These are phyloP conservation scores for Nebria salina DNA, from an alignment of 2,888 invertebrate species.

Conservation along the genomic window DNA sequence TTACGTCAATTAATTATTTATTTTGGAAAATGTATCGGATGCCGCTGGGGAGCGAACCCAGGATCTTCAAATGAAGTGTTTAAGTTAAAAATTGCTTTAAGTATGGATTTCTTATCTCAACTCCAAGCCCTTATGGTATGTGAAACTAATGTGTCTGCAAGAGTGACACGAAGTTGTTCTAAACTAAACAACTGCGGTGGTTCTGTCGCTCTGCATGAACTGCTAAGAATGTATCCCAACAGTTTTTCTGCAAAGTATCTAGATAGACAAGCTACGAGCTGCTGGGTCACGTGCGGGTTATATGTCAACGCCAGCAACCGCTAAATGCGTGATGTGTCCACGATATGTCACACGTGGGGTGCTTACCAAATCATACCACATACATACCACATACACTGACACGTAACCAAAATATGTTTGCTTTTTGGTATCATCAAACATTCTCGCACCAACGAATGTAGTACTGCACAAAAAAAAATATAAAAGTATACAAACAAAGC, in stretches of 20 bases:
- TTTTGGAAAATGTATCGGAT: too few relatives aligned
- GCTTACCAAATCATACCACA: constrained; percentile 12
- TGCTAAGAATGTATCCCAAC: constrained; percentile 12
- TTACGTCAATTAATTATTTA: too few relatives aligned
- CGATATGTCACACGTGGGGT: constrained; percentile 26
- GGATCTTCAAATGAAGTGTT: too few relatives aligned
- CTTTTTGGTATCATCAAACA: too few relatives aligned
- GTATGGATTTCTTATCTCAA: too few relatives aligned
- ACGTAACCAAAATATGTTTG: not conserved
- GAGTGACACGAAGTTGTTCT: not conserved
- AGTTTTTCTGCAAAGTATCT: not conserved
- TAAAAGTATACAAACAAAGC: not conserved
- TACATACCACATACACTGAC: not conserved
- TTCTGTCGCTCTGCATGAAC: not conserved
- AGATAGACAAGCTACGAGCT: constrained; percentile 11
- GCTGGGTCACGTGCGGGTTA: constrained; percentile 21
- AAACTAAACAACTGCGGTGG: constrained; percentile 12
- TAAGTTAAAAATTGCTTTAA: too few relatives aligned
- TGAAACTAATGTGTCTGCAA: not conserved
- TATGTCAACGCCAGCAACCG: constrained; percentile 24
- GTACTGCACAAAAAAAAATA: too few relatives aligned
- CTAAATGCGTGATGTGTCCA: constrained; percentile 25
- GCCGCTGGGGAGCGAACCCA: too few relatives aligned
- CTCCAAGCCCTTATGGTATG: not conserved
- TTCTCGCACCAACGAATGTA: too few relatives aligned